Conservation (phyloP, 2,797 vertebrate genomes). For the Falco concolor region DNA sequence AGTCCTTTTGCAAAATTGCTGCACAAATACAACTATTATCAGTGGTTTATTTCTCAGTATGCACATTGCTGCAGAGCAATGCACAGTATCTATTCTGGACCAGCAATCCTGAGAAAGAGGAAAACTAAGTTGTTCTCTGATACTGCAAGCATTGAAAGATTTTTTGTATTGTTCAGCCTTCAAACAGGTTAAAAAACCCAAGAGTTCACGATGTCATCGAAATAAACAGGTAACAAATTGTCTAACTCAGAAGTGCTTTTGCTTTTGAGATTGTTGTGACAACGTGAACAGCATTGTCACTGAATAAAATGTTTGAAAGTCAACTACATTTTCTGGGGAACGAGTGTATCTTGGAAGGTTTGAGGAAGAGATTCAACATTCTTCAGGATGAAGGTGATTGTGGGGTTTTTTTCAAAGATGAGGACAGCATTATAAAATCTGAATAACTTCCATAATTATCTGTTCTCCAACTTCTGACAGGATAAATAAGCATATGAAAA, state of each 20-base stretch:
- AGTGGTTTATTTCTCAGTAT: not conserved
- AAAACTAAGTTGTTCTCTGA: not conserved
- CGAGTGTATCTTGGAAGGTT: not conserved
- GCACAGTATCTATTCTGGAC: not conserved
- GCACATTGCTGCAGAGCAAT: not conserved
- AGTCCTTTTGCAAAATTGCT: not conserved
- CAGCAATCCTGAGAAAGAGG: not conserved
- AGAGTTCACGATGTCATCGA: not conserved
- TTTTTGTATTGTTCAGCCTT: not conserved
- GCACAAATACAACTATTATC: not conserved
- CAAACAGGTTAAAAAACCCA: not conserved
- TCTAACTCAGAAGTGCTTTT: not conserved
- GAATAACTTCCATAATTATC: not conserved
- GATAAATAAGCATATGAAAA: not conserved
- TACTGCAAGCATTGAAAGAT: not conserved
- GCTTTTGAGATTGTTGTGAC: not conserved
- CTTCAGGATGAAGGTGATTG: not conserved
- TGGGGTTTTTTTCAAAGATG: not conserved
- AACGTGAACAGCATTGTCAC: not conserved
- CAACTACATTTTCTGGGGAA: not conserved
- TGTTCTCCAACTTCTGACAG: not conserved
- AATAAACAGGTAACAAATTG: not conserved
- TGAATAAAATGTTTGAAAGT: not conserved
- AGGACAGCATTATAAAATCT: not conserved
- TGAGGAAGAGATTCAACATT: not conserved